These are phyloP conservation scores for Eidolon helvum DNA, from an alignment of 2,113 vertebrate species.

Conservation along the genomic window DNA sequence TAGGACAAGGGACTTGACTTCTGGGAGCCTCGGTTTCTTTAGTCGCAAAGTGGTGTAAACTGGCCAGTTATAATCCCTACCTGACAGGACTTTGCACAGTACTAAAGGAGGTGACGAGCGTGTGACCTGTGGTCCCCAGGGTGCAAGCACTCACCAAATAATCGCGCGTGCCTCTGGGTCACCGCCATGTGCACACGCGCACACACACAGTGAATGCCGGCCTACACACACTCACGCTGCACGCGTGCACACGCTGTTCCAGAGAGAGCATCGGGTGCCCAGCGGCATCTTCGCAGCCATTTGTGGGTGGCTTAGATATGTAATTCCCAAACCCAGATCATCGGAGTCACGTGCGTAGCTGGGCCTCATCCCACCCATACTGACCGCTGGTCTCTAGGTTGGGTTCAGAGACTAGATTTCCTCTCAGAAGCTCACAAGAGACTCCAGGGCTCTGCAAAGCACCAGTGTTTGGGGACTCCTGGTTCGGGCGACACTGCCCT, in stretches of 20 bases:
- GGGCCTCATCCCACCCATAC: background rate
- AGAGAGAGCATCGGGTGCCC: background rate
- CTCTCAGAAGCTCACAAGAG: rapidly evolving
- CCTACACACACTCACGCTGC: background rate
- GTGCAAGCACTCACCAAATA: too few relatives aligned
- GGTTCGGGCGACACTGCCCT: rapidly evolving
- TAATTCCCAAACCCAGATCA: background rate
- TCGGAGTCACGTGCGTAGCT: background rate
- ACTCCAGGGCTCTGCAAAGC: background rate
- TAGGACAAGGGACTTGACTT: too few relatives aligned
- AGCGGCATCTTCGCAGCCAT: background rate
- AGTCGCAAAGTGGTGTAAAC: background rate
- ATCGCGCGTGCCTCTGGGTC: background rate
- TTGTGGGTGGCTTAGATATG: background rate
- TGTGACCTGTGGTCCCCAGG: background rate
- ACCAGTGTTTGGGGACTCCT: background rate
- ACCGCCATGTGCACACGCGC: rapidly evolving
- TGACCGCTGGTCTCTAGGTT: rapidly evolving
- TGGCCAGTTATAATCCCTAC: background rate
- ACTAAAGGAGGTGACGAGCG: rapidly evolving
- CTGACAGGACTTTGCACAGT: background rate
- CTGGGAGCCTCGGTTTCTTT: background rate
- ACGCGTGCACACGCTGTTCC: background rate
- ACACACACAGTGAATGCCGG: too few relatives aligned
- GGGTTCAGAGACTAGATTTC: background rate